These are phyloP conservation scores for Garrulus glandarius DNA, from an alignment of 2,797 vertebrate genomes.

Conservation along the genomic window DNA sequence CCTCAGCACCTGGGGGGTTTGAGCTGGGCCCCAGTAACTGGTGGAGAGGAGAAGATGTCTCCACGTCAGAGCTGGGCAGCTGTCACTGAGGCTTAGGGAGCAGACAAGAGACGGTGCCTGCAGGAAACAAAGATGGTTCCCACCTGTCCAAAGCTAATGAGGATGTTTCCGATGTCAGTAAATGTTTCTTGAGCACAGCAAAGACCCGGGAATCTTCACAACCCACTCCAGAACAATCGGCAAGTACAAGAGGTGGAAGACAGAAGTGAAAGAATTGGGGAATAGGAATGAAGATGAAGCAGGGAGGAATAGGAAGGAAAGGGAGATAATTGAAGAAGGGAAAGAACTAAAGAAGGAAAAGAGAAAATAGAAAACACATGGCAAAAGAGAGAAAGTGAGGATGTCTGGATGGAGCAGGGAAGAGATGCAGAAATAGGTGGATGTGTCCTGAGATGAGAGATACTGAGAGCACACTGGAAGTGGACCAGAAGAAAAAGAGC, in stretches of 20 bases:
- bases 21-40: conserved; percentile 25
- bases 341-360: neutral
- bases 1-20: conserved; percentile 2
- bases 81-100: conserved; percentile 57
- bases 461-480: neutral
- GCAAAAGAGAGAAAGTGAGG: neutral
- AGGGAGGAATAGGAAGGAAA: neutral
- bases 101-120: conserved; percentile 54
- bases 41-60: conserved; percentile 14
- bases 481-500: neutral
- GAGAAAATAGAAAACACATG: neutral
- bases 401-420: neutral
- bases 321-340: neutral
- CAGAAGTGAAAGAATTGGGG: neutral
- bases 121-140: conserved; percentile 64
- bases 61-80: conserved; percentile 41
- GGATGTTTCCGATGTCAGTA: conserved; percentile 63
- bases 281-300: neutral
- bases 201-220: neutral
- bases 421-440: neutral
- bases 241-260: neutral
- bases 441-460: neutral
- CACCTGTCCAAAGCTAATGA: conserved; percentile 71
- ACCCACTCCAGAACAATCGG: neutral
- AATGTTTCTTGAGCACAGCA: conserved; percentile 42